A percentile compares a stretch with the other conserved stretches of the same genome.
Conservation (phyloP, 2,797 vertebrate species). For the Limnodromus scolopaceus region DNA sequence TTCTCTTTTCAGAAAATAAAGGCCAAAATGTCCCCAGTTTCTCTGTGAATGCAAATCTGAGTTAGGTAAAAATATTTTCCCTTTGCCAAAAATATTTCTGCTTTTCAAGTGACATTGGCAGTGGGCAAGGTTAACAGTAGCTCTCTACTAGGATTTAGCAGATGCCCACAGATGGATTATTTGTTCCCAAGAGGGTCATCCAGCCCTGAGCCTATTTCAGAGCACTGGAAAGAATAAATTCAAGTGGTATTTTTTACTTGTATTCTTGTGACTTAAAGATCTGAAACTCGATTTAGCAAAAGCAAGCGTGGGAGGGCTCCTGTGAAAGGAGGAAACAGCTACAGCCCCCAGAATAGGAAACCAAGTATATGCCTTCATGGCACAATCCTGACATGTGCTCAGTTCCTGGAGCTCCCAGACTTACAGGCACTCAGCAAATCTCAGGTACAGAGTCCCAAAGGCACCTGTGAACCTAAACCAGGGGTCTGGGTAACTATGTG, state of each 20-base stretch:
- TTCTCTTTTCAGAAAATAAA: background rate
- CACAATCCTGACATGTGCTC: conserved; percentile 37
- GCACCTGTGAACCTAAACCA: background rate
- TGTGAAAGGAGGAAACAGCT: background rate
- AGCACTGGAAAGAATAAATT: conserved; percentile 18
- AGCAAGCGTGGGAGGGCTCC: background rate
- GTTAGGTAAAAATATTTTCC: conserved; percentile 14
- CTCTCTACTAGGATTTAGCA: conserved; percentile 3
- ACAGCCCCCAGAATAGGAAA: background rate
- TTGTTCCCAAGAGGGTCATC: conserved; percentile 16
- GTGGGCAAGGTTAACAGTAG: conserved; percentile 5
- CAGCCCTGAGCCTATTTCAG: background rate
- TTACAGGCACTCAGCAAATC: conserved; percentile 42
- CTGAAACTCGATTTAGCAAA: conserved; percentile 7
- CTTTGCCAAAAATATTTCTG: conserved; percentile 21
- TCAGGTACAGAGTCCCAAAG: conserved; percentile 21
- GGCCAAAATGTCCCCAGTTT: background rate
- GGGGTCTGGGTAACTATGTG: background rate
- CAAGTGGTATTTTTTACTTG: conserved; percentile 21
- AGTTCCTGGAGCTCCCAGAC: conserved; percentile 34
- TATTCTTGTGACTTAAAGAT: conserved; percentile 5
- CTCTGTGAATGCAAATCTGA: conserved; percentile 9
- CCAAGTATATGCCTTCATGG: background rate
- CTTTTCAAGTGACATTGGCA: background rate
- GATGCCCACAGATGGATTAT: conserved; percentile 3